Conservation (phyloP, 2,797 vertebrate species). For the Rhinatrema bivittatum region DNA sequence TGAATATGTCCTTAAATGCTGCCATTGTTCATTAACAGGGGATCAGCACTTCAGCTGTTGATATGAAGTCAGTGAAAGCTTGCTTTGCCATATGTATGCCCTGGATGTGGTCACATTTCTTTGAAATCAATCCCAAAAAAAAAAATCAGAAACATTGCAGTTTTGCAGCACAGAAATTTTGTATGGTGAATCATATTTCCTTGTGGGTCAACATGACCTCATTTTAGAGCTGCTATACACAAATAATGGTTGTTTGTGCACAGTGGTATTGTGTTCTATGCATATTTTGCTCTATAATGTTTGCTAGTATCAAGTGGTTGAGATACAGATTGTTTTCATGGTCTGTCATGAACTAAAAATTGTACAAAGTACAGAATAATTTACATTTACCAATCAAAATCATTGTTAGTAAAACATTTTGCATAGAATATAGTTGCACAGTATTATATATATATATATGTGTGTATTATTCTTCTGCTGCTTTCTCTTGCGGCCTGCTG, state of each 20-base stretch:
- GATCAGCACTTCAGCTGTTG: slow-evolving; percentile 24
- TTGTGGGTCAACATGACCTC: neutral
- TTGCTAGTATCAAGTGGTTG: neutral
- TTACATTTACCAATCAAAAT: too few relatives aligned
- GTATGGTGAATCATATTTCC: slow-evolving; percentile 4
- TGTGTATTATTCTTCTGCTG: too few relatives aligned
- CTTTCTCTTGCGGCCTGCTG: too few relatives aligned
- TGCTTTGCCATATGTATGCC: neutral
- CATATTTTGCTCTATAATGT: too few relatives aligned
- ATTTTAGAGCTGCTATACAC: slow-evolving; percentile 3
- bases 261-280: too few relatives aligned
- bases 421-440: too few relatives aligned
- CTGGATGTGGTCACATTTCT: slow-evolving; percentile 10
- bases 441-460: too few relatives aligned
- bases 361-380: too few relatives aligned
- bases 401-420: too few relatives aligned
- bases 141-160: neutral
- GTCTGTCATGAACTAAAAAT: rapidly evolving
- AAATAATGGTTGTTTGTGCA: neutral
- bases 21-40: slow-evolving; percentile 59
- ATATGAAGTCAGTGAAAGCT: slow-evolving; percentile 9
- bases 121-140: slow-evolving; percentile 10
- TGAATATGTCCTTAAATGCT: slow-evolving; percentile 58
- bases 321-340: neutral
- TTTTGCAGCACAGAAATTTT: neutral